Percentiles rank a stretch among this genome's conserved stretches.
These are phyloP conservation scores for Thalassoma bifasciatum DNA, from an alignment of 2,113 vertebrate species.

Conservation along the genomic window DNA sequence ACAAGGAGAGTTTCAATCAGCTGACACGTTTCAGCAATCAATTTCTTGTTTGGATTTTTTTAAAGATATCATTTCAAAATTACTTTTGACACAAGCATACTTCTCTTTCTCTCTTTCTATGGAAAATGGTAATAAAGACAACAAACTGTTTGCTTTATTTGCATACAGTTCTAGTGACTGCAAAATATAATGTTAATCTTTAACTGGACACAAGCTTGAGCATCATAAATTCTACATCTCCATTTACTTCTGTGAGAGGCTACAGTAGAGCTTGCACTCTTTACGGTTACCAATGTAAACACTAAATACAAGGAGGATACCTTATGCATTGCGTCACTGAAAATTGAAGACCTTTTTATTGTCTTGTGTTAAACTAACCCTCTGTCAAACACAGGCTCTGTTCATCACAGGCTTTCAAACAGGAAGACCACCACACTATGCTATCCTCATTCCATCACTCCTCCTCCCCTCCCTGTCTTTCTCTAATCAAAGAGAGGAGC, in stretches of 20 bases:
- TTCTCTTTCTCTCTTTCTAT: too few relatives aligned
- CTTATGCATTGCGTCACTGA: constrained; percentile 40
- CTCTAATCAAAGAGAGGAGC: constrained; percentile 62
- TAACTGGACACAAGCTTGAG: too few relatives aligned
- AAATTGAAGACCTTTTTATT: constrained; percentile 7
- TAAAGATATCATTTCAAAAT: too few relatives aligned
- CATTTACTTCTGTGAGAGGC: background rate
- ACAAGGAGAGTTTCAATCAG: too few relatives aligned
- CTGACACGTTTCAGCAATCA: too few relatives aligned
- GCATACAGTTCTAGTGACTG: background rate
- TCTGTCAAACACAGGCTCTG: constrained; percentile 38
- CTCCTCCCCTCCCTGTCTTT: constrained; percentile 26
- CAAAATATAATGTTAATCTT: background rate
- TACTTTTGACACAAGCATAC: too few relatives aligned
- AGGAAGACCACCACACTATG: constrained; percentile 34
- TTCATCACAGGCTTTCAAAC: constrained; percentile 43
- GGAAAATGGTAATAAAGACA: background rate
- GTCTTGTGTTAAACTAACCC: constrained; percentile 33
- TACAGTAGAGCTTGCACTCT: background rate
- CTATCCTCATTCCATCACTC: constrained; percentile 40
- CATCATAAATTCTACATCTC: too few relatives aligned
- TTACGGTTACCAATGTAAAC: constrained; percentile 27
- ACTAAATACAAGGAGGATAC: constrained; percentile 41
- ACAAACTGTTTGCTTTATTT: background rate
- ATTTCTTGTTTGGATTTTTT: too few relatives aligned